Evolutionary conservation across 1,140 invertebrate genomes (phyloP).

Genomic region (Papilio glaucus): DNA sequence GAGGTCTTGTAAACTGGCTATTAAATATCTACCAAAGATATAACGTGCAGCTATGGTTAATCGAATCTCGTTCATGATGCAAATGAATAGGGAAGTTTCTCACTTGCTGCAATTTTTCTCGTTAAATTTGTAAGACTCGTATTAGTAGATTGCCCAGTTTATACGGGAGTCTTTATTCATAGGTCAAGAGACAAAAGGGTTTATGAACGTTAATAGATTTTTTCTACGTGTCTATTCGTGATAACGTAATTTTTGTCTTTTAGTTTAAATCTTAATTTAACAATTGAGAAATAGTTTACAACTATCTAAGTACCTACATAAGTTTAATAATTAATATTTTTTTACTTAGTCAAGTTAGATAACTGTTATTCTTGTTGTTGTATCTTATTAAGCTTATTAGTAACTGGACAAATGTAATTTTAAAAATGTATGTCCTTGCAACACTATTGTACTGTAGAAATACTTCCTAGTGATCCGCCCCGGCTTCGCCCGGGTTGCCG

Average conservation of each 20-base stretch:
- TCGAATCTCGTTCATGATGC: constrained; percentile 42
- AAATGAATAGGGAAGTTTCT: constrained; percentile 39
- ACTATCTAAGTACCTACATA: no score
- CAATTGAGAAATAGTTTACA: no score
- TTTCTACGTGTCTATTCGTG: constrained; percentile 39
- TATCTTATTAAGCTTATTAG: no score
- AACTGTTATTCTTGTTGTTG: no score
- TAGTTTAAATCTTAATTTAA: constrained; percentile 11
- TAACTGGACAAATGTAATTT: no score
- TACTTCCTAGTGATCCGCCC: no score
- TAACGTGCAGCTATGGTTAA: constrained; percentile 20
- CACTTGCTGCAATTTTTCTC: constrained; percentile 29
- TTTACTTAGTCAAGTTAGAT: no score
- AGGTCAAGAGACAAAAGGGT: constrained; percentile 57
- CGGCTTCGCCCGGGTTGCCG: no score
- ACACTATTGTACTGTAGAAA: no score
- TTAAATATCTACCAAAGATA: constrained; percentile 52
- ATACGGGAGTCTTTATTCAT: constrained; percentile 60
- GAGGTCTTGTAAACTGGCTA: constrained; percentile 48
- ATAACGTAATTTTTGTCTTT: constrained; percentile 33
- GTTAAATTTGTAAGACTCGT: constrained; percentile 49
- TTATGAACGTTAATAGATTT: constrained; percentile 49
- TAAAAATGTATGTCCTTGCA: no score
- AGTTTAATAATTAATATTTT: no score
- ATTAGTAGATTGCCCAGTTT: constrained; percentile 54